Evolutionary conservation across 2,113 vertebrate genomes (phyloP).

Genomic region (Myotis davidii): DNA sequence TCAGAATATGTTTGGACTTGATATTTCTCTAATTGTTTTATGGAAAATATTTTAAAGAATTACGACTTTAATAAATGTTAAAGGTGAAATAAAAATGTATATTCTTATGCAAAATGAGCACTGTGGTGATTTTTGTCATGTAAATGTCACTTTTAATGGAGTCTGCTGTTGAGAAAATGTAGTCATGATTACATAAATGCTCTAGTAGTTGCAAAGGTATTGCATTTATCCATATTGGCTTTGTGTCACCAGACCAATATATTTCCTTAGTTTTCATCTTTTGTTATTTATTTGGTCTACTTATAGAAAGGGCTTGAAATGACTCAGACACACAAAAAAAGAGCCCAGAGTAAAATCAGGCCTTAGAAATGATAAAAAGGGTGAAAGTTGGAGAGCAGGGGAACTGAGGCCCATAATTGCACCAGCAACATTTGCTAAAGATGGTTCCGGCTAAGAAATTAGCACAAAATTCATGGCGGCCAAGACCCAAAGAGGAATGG

Average conservation of each 20-base stretch:
- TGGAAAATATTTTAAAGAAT: constrained; percentile 67
- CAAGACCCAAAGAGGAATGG: neutral
- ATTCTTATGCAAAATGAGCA: constrained; percentile 66
- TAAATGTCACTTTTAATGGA: constrained; percentile 58
- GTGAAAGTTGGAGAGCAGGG: neutral
- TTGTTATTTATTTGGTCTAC: neutral
- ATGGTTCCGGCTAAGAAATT: neutral
- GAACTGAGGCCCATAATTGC: neutral
- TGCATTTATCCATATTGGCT: neutral
- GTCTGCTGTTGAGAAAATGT: neutral
- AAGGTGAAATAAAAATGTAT: constrained; percentile 67
- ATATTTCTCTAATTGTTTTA: constrained; percentile 72
- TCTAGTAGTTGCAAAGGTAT: neutral
- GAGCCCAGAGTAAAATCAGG: neutral
- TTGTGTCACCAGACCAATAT: neutral
- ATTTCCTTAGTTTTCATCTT: neutral
- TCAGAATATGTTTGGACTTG: constrained; percentile 62
- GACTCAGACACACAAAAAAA: neutral
- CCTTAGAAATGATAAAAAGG: neutral
- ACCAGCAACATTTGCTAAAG: neutral
- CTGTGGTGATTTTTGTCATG: constrained; percentile 35
- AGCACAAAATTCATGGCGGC: neutral
- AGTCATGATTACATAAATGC: constrained; percentile 8
- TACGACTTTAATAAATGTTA: constrained; percentile 69
- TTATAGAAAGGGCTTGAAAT: neutral